phyloP scores from a whole-genome alignment of 2,888 invertebrate genomes.

The Drosophila nr. perissopoda region DNA sequence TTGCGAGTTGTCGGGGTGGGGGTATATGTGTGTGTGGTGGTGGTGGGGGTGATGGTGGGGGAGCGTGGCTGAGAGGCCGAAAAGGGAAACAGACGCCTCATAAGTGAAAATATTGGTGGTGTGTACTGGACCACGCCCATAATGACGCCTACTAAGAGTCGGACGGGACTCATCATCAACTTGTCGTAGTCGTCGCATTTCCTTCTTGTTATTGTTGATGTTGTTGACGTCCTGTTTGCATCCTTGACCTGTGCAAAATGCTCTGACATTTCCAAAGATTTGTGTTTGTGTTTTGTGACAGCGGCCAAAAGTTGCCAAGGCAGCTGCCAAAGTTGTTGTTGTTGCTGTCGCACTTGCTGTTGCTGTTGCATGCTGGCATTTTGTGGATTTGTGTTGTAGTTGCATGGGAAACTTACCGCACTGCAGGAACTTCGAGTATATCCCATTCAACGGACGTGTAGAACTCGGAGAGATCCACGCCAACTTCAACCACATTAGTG shows the following conservation, averaged over 20 bases:
- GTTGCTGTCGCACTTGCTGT: conserved; percentile 15
- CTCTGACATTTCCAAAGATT: conserved; percentile 67
- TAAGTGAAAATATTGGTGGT: conserved; percentile 65
- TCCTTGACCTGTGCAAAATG: conserved; percentile 71
- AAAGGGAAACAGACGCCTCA: conserved; percentile 39
- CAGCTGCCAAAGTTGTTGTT: conserved; percentile 62
- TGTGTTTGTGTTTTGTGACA: conserved; percentile 78
- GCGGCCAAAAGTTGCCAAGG: conserved; percentile 74
- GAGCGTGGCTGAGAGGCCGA: conserved; percentile 4
- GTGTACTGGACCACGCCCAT: conserved; percentile 25
- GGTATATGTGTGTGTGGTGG: neutral
- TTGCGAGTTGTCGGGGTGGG: conserved; percentile 21
- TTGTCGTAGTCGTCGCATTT: conserved; percentile 44
- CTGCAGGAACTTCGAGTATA: conserved; percentile 97
- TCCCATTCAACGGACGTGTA: conserved; percentile 99
- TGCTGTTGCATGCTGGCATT: conserved; percentile 20
- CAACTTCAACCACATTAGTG: conserved; percentile 95
- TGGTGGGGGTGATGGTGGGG: neutral
- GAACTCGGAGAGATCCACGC: conserved; percentile 98
- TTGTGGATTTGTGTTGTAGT: conserved; percentile 7
- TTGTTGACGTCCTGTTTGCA: conserved; percentile 44
- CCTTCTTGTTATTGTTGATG: conserved; percentile 1
- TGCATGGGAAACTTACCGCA: conserved; percentile 87
- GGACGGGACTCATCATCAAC: conserved; percentile 41
- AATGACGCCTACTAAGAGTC: conserved; percentile 21